Conservation (phyloP, 1,140 invertebrate genomes). For the Bombus sylvicola region DNA sequence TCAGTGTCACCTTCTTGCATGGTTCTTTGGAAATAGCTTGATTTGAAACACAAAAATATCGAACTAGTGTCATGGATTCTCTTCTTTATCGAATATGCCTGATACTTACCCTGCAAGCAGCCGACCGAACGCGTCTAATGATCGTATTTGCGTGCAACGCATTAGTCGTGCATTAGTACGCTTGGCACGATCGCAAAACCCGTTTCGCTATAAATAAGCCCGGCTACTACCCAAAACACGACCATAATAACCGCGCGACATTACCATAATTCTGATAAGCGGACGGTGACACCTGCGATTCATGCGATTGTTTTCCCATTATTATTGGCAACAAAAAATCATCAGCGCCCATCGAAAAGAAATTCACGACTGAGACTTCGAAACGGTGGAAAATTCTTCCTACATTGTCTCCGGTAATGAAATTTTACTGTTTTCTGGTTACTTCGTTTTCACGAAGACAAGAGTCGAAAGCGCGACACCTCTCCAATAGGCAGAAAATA, state of each 20-base stretch:
- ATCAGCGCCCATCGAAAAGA: not conserved
- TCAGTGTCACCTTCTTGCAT: not conserved
- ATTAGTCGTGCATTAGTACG: constrained; percentile 65
- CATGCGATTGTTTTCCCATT: constrained; percentile 54
- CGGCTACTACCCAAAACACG: constrained; percentile 49
- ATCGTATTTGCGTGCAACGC: constrained; percentile 63
- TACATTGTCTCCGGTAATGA: not conserved
- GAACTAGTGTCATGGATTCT: not conserved
- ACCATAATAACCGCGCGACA: constrained; percentile 60
- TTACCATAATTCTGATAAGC: constrained; percentile 69
- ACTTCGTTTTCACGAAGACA: not conserved
- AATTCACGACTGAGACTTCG: not conserved
- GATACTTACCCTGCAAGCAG: not conserved
- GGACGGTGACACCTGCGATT: constrained; percentile 64
- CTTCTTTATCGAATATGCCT: not conserved
- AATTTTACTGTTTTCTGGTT: not conserved
- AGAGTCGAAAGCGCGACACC: not conserved
- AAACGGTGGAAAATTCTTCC: not conserved
- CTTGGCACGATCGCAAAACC: constrained; percentile 59
- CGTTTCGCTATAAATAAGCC: constrained; percentile 69
- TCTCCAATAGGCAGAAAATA: not conserved
- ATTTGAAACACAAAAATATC: not conserved
- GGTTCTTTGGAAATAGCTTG: not conserved
- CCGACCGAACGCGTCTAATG: constrained; percentile 54
- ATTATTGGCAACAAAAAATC: not conserved